Evolutionary conservation across 2,113 vertebrate genomes (phyloP).

Genomic region (Heterotis niloticus): DNA sequence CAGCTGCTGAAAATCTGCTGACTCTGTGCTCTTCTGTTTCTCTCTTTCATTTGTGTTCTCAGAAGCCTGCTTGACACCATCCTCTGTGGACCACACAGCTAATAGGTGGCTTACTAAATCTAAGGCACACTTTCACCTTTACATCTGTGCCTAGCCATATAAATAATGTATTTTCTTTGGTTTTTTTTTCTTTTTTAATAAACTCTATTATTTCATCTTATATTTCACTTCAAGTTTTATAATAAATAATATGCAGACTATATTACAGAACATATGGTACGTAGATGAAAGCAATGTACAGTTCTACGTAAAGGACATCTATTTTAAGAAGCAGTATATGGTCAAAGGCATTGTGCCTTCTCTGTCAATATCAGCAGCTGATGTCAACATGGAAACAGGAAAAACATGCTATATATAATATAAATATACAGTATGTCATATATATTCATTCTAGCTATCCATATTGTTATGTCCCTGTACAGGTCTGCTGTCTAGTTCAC

Average conservation of each 20-base stretch:
- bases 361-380: too few species aligned
- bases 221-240: background rate
- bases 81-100: background rate
- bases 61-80: background rate
- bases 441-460: too few species aligned
- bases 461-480: too few species aligned
- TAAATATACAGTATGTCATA: too few species aligned
- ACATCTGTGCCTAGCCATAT: background rate
- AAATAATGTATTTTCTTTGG: background rate
- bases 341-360: too few species aligned
- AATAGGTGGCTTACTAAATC: background rate
- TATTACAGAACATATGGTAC: background rate
- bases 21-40: background rate
- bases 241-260: background rate
- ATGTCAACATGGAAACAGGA: too few species aligned
- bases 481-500: too few species aligned
- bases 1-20: background rate
- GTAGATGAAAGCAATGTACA: too few species aligned
- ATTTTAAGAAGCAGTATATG: too few species aligned
- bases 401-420: too few species aligned
- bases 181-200: too few species aligned
- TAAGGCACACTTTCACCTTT: background rate
- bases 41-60: background rate
- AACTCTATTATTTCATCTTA: background rate
- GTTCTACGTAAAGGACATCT: too few species aligned